These are phyloP conservation scores for Phrynocephalus guinanensis DNA, from an alignment of 2,797 vertebrate species.

Conservation along the genomic window DNA sequence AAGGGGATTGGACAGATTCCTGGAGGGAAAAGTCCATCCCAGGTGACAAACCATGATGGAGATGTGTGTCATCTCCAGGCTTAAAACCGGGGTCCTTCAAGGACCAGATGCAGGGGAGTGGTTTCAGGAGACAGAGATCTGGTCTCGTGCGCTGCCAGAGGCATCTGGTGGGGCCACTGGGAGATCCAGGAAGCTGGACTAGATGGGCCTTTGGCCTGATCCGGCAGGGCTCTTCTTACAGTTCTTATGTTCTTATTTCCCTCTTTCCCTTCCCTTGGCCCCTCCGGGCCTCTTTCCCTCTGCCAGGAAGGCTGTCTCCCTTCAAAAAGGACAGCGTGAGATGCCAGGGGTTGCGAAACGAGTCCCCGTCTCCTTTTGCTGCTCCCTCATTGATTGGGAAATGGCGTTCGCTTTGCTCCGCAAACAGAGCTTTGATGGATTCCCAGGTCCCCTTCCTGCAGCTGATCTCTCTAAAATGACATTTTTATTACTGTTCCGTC, in stretches of 20 bases:
- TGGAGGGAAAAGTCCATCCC: too few relatives aligned
- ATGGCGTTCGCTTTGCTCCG: slow-evolving; percentile 84
- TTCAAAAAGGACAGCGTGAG: slow-evolving; percentile 55
- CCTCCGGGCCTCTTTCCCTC: slow-evolving; percentile 32
- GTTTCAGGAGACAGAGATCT: too few relatives aligned
- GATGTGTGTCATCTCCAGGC: too few relatives aligned
- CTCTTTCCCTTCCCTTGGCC: not conserved
- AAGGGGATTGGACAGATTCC: too few relatives aligned
- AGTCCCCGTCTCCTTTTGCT: slow-evolving; percentile 62
- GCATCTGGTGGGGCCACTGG: too few relatives aligned
- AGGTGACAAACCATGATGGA: too few relatives aligned
- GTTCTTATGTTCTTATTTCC: not conserved
- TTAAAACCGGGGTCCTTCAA: too few relatives aligned
- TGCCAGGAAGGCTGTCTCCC: slow-evolving; percentile 68
- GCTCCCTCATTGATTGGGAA: slow-evolving; percentile 83
- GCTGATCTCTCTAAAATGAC: slow-evolving; percentile 96
- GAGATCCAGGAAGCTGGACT: too few relatives aligned
- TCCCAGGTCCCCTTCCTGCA: slow-evolving; percentile 81
- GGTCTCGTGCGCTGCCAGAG: too few relatives aligned
- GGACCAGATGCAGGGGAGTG: too few relatives aligned
- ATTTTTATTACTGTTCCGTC: slow-evolving; percentile 99
- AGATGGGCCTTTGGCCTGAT: too few relatives aligned
- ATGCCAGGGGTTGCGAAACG: slow-evolving; percentile 65
- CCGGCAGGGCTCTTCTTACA: not conserved
- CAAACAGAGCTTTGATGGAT: slow-evolving; percentile 90